Evolutionary conservation across 2,797 vertebrate genomes (phyloP).

Genomic region (Chelmon rostratus): DNA sequence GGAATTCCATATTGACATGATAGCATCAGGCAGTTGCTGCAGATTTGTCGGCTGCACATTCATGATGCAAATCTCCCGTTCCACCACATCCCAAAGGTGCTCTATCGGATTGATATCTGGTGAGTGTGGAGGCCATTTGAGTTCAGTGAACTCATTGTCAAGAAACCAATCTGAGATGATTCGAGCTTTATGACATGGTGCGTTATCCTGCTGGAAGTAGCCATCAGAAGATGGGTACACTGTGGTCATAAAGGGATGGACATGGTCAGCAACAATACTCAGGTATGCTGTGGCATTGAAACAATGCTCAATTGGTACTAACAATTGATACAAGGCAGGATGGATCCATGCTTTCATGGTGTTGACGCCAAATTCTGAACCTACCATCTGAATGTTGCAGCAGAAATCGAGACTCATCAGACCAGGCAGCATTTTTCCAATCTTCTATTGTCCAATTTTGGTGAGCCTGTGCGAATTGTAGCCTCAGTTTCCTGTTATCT

Average conservation of each 20-base stretch:
- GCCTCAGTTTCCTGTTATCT: no score
- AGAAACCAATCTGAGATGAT: no score
- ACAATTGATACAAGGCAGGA: no score
- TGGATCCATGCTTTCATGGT: no score
- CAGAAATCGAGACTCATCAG: no score
- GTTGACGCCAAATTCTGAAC: no score
- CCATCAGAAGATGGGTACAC: constrained; percentile 64
- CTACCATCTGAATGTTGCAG: no score
- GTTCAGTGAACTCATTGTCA: constrained; percentile 19
- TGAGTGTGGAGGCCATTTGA: background rate
- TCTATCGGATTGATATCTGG: background rate
- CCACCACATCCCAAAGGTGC: constrained; percentile 5
- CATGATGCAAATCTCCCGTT: constrained; percentile 57
- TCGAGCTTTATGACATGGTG: constrained; percentile 13
- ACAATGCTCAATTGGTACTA: no score
- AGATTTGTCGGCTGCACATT: constrained; percentile 77
- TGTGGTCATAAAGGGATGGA: constrained; percentile 48
- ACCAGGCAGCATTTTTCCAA: no score
- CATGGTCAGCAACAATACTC: constrained; percentile 30
- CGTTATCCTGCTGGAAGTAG: constrained; percentile 59
- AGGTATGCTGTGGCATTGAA: no score
- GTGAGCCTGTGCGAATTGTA: no score
- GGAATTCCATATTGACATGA: constrained; percentile 10
- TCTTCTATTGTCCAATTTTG: no score
- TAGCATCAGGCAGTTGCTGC: constrained; percentile 17